Base-by-base conservation (phyloP, 2,797 vertebrate species). In the Heteromormyrus szaboi region DNA sequence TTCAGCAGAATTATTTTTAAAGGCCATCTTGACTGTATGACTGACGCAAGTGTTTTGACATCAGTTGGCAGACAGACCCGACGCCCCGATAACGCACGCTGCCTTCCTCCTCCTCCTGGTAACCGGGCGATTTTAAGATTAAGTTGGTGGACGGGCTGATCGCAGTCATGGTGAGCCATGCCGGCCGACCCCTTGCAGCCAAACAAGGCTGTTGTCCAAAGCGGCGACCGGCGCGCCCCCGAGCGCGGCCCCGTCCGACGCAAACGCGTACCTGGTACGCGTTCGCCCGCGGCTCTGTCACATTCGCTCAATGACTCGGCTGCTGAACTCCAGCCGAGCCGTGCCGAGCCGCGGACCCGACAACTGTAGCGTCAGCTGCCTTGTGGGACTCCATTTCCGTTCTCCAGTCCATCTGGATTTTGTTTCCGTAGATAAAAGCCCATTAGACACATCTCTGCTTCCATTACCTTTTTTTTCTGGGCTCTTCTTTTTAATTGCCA, bases 391-490 rank as follows among this genome's bases (percentile, higher is more conserved):
- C 92, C 93, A 95, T 95, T 95, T 95, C 91, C 93, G 90, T 84
- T 91, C 89, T 91, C 92, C 91, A 94, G 93, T 91, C 93, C 93
- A 94, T 93, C 94, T 96, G 95, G 94, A 94, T 96, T 96, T 95
- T 94, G 95, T 96, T 96, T 96, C 95, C 95, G 94, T 93, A 95
- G 96, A 96, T 96, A 96, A 96, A 96, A 96, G 96, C 95, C 95
- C 94, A 95, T 96, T 96, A 96, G 94, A 95, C 95, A 94, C 95
- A 95, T 96, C 93, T 94, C 94, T 94, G 91, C 88, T 95, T 95
- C 94, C 95, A 94, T 96, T 96, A 96, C 94, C 93, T 91, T 92
- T 94, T 94, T 83, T 95, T 95, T 92, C 94, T 93, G 92, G 92
- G 92, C 92, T 93, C 94, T 94, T 94, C 92, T 91, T 92, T 89